These are phyloP conservation scores for Scolopax bukidnonensis DNA, from an alignment of 2,797 vertebrate species.

Conservation along the genomic window DNA sequence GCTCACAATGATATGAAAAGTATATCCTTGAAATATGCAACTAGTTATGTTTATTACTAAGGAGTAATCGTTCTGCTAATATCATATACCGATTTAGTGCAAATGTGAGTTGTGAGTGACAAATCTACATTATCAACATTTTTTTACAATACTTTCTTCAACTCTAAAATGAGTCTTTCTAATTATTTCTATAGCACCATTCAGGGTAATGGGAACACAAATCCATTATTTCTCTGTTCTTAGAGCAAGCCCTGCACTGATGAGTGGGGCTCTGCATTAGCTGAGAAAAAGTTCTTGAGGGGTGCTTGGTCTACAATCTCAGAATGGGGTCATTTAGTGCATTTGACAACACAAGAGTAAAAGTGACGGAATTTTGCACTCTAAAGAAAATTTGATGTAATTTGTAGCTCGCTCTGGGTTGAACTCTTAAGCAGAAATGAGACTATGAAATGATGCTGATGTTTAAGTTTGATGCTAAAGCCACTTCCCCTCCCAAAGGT, in stretches of 20 bases:
- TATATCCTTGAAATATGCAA: constrained; percentile 55
- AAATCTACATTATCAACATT: neutral
- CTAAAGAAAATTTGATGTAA: neutral
- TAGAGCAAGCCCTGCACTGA: neutral
- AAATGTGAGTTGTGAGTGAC: constrained; percentile 35
- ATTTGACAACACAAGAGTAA: neutral
- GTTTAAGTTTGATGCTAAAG: neutral
- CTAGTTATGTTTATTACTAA: constrained; percentile 43
- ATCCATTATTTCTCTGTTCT: neutral
- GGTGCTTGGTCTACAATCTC: neutral
- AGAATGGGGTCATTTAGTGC: neutral
- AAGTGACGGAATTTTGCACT: neutral
- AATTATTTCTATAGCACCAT: neutral
- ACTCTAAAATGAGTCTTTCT: neutral
- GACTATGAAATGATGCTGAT: neutral
- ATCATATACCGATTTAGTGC: neutral
- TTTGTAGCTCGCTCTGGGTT: neutral
- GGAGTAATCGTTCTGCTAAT: neutral
- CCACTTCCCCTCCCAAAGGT: neutral
- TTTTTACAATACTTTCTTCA: neutral
- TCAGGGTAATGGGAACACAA: neutral
- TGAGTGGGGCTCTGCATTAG: neutral
- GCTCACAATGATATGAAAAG: neutral
- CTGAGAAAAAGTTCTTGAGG: neutral
- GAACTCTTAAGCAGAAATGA: neutral